These are phyloP conservation scores for Salvator merianae DNA, from an alignment of 2,113 vertebrate species.

Conservation along the genomic window DNA sequence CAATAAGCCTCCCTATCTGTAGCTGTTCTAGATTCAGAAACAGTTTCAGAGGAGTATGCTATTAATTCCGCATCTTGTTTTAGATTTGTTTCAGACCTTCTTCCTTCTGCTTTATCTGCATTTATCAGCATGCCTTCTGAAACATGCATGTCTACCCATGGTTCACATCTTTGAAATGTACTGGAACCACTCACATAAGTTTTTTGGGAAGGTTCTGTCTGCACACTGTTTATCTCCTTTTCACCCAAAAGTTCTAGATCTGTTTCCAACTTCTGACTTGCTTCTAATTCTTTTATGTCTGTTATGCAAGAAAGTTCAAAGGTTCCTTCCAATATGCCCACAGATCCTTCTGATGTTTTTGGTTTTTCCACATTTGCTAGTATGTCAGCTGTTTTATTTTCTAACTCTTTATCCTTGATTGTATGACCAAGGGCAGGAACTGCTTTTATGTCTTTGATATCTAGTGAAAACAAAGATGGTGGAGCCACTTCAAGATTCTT, in stretches of 20 bases:
- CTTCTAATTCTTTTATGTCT: background rate
- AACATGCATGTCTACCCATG: background rate
- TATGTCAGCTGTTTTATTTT: background rate
- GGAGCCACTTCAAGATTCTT: background rate
- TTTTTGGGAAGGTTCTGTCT: background rate
- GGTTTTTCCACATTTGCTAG: background rate
- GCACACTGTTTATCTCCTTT: background rate
- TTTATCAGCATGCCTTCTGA: background rate
- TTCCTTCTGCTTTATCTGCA: conserved; percentile 76
- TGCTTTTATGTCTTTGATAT: background rate
- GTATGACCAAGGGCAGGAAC: background rate
- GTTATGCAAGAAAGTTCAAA: background rate
- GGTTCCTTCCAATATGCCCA: background rate
- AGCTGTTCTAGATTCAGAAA: background rate
- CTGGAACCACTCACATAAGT: background rate
- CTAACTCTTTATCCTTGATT: background rate
- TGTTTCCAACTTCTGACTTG: background rate
- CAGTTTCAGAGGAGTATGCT: background rate
- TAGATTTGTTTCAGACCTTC: conserved; percentile 18
- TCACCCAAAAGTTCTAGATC: background rate
- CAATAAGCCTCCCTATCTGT: background rate
- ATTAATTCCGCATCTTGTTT: background rate
- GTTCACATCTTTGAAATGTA: background rate
- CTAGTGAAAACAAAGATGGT: background rate
- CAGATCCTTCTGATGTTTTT: background rate